These are phyloP conservation scores for Pterobdella sp. DNA, from an alignment of 2,888 invertebrate species.

Conservation along the genomic window DNA sequence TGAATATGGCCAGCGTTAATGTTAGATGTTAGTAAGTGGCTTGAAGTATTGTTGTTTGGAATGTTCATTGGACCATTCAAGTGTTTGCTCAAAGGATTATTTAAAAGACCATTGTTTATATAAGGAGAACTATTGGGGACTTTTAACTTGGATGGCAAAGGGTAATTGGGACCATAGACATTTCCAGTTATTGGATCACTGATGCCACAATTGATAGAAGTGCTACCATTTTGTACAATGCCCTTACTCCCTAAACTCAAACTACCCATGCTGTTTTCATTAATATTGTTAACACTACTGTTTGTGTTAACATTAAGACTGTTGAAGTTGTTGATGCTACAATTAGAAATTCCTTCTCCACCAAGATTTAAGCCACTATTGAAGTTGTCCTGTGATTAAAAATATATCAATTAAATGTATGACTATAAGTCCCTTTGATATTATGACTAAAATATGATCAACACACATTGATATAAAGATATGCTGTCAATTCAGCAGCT, in stretches of 20 bases:
- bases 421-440: background rate
- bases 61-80: background rate
- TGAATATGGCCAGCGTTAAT: background rate
- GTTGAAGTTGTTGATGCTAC: conserved; percentile 9
- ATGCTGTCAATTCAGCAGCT: conserved; percentile 49
- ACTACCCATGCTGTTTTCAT: no score
- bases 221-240: no score
- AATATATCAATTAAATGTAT: background rate
- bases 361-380: background rate
- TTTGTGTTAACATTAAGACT: background rate
- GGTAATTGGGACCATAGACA: background rate
- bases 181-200: background rate
- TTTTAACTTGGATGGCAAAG: background rate
- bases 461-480: conserved; percentile 36
- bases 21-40: background rate
- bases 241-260: background rate
- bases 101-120: background rate
- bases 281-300: no score
- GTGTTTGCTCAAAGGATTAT: background rate
- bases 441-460: background rate
- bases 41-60: background rate
- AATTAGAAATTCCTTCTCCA: background rate
- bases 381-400: conserved; percentile 24
- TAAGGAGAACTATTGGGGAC: no score
- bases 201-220: conserved; percentile 8